Base-by-base conservation (phyloP, 2,797 vertebrate genomes). In the Poliocrania exsul region DNA sequence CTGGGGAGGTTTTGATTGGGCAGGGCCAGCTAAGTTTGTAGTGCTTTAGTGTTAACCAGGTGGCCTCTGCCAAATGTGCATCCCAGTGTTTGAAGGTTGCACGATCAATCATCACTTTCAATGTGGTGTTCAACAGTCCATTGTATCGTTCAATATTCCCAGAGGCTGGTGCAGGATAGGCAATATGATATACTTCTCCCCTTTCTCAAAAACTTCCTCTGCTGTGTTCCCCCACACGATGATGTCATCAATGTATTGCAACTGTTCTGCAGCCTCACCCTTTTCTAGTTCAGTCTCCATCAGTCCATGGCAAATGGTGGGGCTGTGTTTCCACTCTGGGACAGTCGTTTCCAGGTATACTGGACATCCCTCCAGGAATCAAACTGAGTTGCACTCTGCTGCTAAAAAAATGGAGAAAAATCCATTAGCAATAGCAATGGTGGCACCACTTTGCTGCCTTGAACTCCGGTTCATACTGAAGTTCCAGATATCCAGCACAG, bases 401-500 rank as follows among this genome's bases (percentile, higher is more conserved):
- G 13, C 7, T 25, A 35, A 14, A 29, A 20, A 16, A 25, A 64
- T 3, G 13, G 8, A 56, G 35, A 49, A 56, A 29, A 56, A 56
- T 1, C 4, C 29, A 16, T 29, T 56, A 4, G 13, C 25, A 4
- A 10, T 8, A 5, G 4, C 0, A 0, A 5, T 37, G 11, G 31
- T 19, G 46, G 17, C 53, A 66, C 21, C 38, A 16, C 37, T 37
- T 12, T 1, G 17, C 44, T 84, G 70, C 37, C 5, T 25, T 42
- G 60, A 11, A 15, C 35, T 57, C 35, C 11, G 17, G 35, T 2
- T 57, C 13, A 1, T 42, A 9, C 11, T 50, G 44, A 18, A 26
- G 21, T 18, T 23, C 51, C 51, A 74, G 31, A 31, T 5, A 4
- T 17, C 35, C 13, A 11, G 17, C 15, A 26, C 0, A 1, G 37